A percentile compares a stretch with the other conserved stretches of the same genome.
Evolutionary conservation across 2,113 vertebrate genomes (phyloP).

Genomic region (Galeopterus variegatus): DNA sequence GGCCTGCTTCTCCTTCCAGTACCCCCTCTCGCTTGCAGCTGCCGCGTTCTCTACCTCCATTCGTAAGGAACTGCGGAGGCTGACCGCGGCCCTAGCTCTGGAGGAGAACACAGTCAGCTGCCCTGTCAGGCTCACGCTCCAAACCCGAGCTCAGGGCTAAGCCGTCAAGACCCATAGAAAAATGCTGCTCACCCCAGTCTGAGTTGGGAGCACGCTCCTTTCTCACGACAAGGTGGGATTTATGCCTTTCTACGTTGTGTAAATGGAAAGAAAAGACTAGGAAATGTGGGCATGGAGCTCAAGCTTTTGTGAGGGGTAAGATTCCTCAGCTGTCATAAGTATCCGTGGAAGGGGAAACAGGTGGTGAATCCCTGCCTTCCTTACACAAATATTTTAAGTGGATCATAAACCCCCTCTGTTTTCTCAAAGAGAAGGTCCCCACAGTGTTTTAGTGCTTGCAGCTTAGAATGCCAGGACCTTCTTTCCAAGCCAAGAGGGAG

Average conservation of each 20-base stretch:
- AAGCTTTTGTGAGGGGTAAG: conserved; percentile 43
- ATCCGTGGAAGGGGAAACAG: conserved; percentile 66
- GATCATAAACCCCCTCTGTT: conserved; percentile 42
- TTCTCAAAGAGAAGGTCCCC: conserved; percentile 2
- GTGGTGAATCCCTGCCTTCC: conserved; percentile 60
- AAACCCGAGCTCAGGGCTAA: background rate
- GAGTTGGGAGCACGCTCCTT: background rate
- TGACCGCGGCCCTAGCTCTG: background rate
- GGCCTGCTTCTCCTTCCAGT: background rate
- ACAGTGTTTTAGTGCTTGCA: background rate
- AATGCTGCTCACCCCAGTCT: background rate
- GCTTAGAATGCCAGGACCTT: background rate
- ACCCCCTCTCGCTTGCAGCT: background rate
- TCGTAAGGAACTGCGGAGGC: background rate
- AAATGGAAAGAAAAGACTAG: conserved; percentile 36
- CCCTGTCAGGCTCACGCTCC: background rate
- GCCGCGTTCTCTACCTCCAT: rapidly evolving
- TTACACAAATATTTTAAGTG: conserved; percentile 74
- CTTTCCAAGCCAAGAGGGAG: background rate
- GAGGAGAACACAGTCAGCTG: background rate
- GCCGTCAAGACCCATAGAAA: background rate
- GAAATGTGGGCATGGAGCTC: background rate
- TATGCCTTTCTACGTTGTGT: conserved; percentile 2
- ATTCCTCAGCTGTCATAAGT: conserved; percentile 74
- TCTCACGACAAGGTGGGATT: background rate